Evolutionary conservation across 2,888 invertebrate species (phyloP).

Genomic region (Callosobruchus maculatus): DNA sequence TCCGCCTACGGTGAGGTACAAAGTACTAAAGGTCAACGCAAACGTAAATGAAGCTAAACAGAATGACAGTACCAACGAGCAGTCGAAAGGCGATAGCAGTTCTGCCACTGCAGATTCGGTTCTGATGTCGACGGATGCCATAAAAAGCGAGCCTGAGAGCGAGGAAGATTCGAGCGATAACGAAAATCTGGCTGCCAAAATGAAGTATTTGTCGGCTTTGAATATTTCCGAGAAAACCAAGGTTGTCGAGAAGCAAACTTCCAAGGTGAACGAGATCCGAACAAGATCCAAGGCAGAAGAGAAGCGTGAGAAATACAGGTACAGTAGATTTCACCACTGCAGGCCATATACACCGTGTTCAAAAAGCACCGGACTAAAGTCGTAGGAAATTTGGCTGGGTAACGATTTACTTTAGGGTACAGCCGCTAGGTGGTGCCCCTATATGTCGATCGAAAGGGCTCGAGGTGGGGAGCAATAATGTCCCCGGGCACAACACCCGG

Average conservation of each 20-base stretch:
- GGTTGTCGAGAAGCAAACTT: conserved; percentile 27
- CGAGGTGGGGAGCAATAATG: too few relatives aligned
- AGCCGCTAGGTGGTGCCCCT: too few relatives aligned
- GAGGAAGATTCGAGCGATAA: conserved; percentile 31
- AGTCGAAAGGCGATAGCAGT: neutral
- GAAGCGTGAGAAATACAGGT: conserved; percentile 27
- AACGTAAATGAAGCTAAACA: neutral
- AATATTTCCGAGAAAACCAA: conserved; percentile 40
- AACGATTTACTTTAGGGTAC: too few relatives aligned
- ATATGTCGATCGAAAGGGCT: too few relatives aligned
- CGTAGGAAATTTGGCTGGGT: too few relatives aligned
- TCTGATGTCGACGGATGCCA: conserved; percentile 24
- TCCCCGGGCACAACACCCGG: too few relatives aligned
- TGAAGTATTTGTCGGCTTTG: conserved; percentile 41
- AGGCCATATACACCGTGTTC: too few relatives aligned
- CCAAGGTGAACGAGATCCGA: conserved; percentile 33
- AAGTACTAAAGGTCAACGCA: neutral
- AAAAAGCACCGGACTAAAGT: too few relatives aligned
- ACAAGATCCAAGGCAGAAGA: conserved; percentile 41
- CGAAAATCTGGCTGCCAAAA: conserved; percentile 14
- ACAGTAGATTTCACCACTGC: neutral
- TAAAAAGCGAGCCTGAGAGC: conserved; percentile 42
- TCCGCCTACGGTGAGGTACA: neutral
- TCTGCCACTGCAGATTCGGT: neutral
- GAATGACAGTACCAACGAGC: neutral